Conservation (phyloP, 2,888 invertebrate species). For the Congeria kusceri region DNA sequence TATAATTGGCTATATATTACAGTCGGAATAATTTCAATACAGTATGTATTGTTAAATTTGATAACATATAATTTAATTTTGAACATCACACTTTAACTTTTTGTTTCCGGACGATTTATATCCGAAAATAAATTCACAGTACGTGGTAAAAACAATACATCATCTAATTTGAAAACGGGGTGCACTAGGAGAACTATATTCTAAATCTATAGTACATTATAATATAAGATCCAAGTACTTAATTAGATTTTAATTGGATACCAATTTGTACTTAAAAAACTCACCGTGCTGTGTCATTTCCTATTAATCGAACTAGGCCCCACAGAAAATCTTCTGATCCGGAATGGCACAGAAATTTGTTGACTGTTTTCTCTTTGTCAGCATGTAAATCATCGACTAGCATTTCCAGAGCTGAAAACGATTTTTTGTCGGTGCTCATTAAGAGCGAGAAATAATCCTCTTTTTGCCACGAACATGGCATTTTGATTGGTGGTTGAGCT, state of each 20-base stretch:
- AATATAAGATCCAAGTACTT: too few relatives aligned
- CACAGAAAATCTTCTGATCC: conserved; percentile 84
- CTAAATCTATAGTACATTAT: too few relatives aligned
- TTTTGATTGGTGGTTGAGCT: conserved; percentile 30
- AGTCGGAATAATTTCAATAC: too few relatives aligned
- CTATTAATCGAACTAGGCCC: conserved; percentile 82
- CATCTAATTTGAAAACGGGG: too few relatives aligned
- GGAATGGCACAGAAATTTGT: conserved; percentile 82
- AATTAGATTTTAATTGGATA: conserved; percentile 4
- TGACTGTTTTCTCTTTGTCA: conserved; percentile 83
- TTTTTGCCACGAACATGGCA: conserved; percentile 80
- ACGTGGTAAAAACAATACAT: too few relatives aligned
- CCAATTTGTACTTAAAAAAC: background rate
- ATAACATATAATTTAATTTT: too few relatives aligned
- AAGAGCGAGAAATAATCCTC: conserved; percentile 82
- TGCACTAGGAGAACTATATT: too few relatives aligned
- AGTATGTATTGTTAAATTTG: too few relatives aligned
- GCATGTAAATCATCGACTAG: conserved; percentile 84
- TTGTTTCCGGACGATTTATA: too few relatives aligned
- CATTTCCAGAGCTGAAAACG: conserved; percentile 82
- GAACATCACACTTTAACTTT: too few relatives aligned
- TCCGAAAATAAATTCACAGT: too few relatives aligned
- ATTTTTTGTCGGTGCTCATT: conserved; percentile 76
- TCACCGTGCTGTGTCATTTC: conserved; percentile 82
- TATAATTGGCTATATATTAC: too few relatives aligned